Base-by-base conservation (phyloP, 2,113 vertebrate genomes). In the Butastur rufipennis region DNA sequence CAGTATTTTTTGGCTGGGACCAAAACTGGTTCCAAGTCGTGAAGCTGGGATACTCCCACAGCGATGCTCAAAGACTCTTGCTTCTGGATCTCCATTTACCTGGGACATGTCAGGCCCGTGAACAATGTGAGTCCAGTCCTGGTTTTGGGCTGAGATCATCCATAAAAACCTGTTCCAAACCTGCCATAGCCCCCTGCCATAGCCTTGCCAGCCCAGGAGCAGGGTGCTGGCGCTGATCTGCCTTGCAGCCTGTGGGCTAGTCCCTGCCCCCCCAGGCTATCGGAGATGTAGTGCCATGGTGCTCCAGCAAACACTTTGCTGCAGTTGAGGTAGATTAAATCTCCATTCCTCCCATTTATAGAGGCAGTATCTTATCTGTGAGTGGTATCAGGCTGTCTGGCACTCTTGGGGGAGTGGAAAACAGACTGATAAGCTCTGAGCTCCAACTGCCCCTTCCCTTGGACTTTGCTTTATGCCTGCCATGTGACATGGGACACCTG, bases 191-290 rank as follows among this genome's bases (percentile, higher is more conserved):
- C 29, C 26, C 36, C 32, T 89, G 72, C 67, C 29, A 4, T 5
- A 70, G 83, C 32, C 43, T 45, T 77, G 77, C 26, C 38, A 67
- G 48, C 15, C 43, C 38, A 38, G 67, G 63, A 67, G 47, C 67
- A 5, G 5, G 23, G 34, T 2, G 4, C 42, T 55, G 74, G 59
- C 0, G 6, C 34, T 47, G 81, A n/a, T 53, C 67, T 52, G 45
- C 31, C 77, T 77, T 2, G 2, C 38, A 86, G 53, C 11, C n/a
- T 21, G 11, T 11, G 42, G 56, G 29, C 50, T 29, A n/a, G 70
- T 81, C 20, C 25, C 5, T 0, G 0, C 15, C 16, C 53, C 53
- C 40, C 16, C 0, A 2, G 0, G 5, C 40, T 70, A 16, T 17
- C 0, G 0, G 5, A 22, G 50, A 78, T 20, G 22, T 34, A 43